phyloP scores from a whole-genome alignment of 1,140 invertebrate species.

The Conus ventricosus region DNA sequence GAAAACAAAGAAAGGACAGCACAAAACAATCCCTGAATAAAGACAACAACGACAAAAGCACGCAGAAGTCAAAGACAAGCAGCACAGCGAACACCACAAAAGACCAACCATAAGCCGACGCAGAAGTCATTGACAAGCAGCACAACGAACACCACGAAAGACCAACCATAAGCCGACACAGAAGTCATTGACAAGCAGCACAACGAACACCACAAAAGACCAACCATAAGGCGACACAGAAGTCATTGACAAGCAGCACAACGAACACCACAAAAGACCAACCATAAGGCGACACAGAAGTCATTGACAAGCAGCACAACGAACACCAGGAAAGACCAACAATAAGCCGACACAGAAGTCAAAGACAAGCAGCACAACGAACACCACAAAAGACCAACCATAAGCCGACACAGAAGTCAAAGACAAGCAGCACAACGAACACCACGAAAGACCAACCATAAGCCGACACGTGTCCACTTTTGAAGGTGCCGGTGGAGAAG shows the following conservation, averaged over 20 bases:
- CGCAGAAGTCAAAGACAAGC: not conserved
- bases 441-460: conserved; percentile 47
- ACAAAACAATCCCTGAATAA: not conserved
- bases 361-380: not conserved
- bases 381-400: conserved; percentile 52
- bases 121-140: conserved; percentile 9
- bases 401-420: conserved; percentile 52
- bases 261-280: not conserved
- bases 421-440: not conserved
- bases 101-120: conserved; percentile 55
- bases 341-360: conserved; percentile 56
- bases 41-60: too few species aligned
- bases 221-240: too few species aligned
- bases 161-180: conserved; percentile 56
- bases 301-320: not conserved
- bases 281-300: conserved; percentile 60
- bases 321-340: conserved; percentile 43
- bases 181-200: not conserved
- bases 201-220: too few species aligned
- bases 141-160: not conserved
- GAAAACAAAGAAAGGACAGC: not conserved
- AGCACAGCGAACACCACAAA: not conserved
- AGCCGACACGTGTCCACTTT: conserved; percentile 53
- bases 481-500: conserved; percentile 51
- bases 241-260: not conserved